Evolutionary conservation across 2,797 vertebrate species (phyloP), one percentile per base, ranked within the genome.

Genomic region (Channa striata): DNA sequence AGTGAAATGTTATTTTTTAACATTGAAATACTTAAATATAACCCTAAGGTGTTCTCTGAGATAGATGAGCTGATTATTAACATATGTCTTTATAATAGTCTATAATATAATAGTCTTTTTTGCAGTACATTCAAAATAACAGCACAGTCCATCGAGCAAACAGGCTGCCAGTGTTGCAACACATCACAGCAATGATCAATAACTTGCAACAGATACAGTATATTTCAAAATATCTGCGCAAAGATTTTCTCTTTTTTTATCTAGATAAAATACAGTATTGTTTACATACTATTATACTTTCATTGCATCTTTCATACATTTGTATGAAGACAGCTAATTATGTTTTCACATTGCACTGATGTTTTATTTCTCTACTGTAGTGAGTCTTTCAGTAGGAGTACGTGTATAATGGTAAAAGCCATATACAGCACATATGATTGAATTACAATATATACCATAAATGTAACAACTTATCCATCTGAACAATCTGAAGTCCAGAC

Each of bases 121-220:
- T 83, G 56, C 59, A 79, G 53, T 78, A 90, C 89, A 87, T 88
- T 87, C 77, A 72, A 81, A 80, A 80, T 68, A 76, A 84, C 71
- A 77, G 80, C 73, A 85, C 74, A 73, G 72, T 68, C 42, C 59
- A 85, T 72, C 47, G 53, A 80, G 82, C 63, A 67, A 78, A 78
- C 43, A 78, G 42, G 68, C 74, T 76, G 77, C 65, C 23, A 39
- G 87, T 79, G 59, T 54, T 68, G 48, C 30, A 52, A 73, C 74
- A 40, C 58, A 76, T 62, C 20, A 70, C 40, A 77, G 67, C 67
- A 66, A 78, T 78, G 67, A 57, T 80, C 19, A 62, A 21, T 74
- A 52, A 69, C 85, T 91, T 91, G 84, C 88, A 80, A 78, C 73
- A 61, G 64, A 67, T 80, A 80, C 59, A 70, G 37, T 62, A 50